Conservation (phyloP, 2,888 invertebrate genomes). For the Cerceris rybyensis region DNA sequence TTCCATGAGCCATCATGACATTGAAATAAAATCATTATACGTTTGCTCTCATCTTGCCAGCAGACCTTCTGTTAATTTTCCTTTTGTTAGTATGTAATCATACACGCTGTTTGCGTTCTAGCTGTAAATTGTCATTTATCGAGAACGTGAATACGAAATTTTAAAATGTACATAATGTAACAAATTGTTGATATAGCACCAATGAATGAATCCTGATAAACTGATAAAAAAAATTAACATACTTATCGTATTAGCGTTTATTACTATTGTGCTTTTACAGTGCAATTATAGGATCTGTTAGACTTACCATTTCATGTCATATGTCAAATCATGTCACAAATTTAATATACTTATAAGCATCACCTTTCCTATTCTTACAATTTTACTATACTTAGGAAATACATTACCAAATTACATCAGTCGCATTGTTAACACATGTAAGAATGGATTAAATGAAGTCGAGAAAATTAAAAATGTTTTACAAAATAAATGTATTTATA, state of each 20-base stretch:
- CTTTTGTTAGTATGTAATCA: conserved; percentile 4
- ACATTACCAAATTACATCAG: conserved; percentile 18
- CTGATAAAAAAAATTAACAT: neutral
- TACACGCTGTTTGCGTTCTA: conserved; percentile 11
- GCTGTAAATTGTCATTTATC: conserved; percentile 11
- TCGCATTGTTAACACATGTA: conserved; percentile 47
- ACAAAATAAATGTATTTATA: conserved; percentile 70
- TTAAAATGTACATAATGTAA: conserved; percentile 65
- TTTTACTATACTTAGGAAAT: conserved; percentile 12
- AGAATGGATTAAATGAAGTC: conserved; percentile 32
- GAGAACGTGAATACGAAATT: conserved; percentile 21
- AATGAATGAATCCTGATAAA: conserved; percentile 6
- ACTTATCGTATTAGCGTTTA: conserved; percentile 28
- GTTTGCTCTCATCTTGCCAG: neutral
- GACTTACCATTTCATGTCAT: conserved; percentile 9
- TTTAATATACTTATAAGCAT: conserved; percentile 5
- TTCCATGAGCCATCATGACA: neutral
- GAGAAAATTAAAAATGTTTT: conserved; percentile 53
- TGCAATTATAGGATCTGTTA: conserved; percentile 12
- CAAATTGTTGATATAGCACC: conserved; percentile 51
- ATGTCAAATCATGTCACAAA: conserved; percentile 16
- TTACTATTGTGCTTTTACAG: conserved; percentile 27
- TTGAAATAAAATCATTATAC: neutral
- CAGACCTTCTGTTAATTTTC: conserved; percentile 4
- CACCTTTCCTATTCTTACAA: conserved; percentile 28